Percentiles rank a stretch among this genome's conserved stretches.
These are phyloP conservation scores for Dallia pectoralis DNA, from an alignment of 2,797 vertebrate species.

Conservation along the genomic window DNA sequence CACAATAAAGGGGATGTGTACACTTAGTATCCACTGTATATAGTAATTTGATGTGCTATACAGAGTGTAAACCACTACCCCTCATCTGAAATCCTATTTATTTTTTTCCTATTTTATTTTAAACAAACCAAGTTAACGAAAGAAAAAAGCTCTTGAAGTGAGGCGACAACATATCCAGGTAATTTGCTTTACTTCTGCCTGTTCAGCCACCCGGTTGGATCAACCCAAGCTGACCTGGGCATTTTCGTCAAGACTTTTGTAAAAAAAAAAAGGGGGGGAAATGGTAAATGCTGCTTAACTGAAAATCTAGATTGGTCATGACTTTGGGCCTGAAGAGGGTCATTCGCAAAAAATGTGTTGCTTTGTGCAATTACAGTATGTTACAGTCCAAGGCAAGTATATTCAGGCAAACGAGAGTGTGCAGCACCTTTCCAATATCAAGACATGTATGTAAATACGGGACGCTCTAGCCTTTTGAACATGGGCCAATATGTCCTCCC, in stretches of 20 bases:
- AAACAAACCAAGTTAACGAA: neutral
- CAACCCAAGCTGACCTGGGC: neutral
- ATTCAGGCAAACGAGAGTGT: neutral
- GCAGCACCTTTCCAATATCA: neutral
- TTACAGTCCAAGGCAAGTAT: neutral
- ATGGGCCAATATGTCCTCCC: no score
- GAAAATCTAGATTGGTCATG: constrained; percentile 17
- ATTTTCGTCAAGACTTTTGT: neutral
- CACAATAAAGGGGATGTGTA: neutral
- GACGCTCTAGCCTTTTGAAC: neutral
- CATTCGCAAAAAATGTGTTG: neutral
- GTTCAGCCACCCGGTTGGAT: neutral
- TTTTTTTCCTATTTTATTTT: neutral
- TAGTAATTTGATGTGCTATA: neutral
- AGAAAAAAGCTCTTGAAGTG: constrained; percentile 14
- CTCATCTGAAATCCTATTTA: neutral
- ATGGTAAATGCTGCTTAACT: neutral
- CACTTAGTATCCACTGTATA: neutral
- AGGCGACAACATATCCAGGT: constrained; percentile 13
- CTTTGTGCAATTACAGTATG: neutral
- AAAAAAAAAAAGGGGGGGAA: constrained; percentile 5
- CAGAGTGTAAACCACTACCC: neutral
- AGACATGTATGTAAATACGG: neutral
- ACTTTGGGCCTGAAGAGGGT: neutral
- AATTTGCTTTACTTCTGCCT: constrained; percentile 11